These are phyloP conservation scores for Formica exsecta DNA, from an alignment of 1,140 invertebrate genomes.

Conservation along the genomic window DNA sequence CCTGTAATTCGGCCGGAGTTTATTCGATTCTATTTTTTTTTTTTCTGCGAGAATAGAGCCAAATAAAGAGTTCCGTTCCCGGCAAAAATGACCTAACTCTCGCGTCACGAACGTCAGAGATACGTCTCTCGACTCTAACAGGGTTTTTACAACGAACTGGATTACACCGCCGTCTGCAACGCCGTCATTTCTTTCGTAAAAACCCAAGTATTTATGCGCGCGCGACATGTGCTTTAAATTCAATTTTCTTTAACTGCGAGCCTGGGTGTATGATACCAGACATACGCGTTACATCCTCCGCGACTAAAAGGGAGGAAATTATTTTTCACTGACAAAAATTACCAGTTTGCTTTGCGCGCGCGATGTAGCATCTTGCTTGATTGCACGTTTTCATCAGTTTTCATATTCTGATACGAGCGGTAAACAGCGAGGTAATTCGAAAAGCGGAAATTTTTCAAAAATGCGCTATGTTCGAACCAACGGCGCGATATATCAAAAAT, in stretches of 20 bases:
- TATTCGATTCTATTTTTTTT: conserved; percentile 21
- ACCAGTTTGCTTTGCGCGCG: neutral
- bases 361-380: neutral
- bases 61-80: conserved; percentile 15
- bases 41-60: neutral
- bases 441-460: conserved; percentile 2
- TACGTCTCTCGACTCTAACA: conserved; percentile 4
- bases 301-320: neutral
- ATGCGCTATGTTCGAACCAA: neutral
- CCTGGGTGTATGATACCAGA: conserved; percentile 9
- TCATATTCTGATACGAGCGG: neutral
- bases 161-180: conserved; percentile 31
- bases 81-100: conserved; percentile 30
- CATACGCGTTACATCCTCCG: neutral
- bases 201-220: conserved; percentile 24
- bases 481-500: neutral
- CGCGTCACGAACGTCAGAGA: conserved; percentile 9
- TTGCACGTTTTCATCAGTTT: neutral
- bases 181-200: conserved; percentile 35
- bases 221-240: conserved; percentile 40
- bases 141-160: conserved; percentile 42
- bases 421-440: neutral
- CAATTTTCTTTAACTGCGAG: conserved; percentile 47
- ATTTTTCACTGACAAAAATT: conserved; percentile 17
- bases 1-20: conserved; percentile 15